Evolutionary conservation across 2,888 invertebrate genomes (phyloP).

Genomic region (Punctoribates punctum): DNA sequence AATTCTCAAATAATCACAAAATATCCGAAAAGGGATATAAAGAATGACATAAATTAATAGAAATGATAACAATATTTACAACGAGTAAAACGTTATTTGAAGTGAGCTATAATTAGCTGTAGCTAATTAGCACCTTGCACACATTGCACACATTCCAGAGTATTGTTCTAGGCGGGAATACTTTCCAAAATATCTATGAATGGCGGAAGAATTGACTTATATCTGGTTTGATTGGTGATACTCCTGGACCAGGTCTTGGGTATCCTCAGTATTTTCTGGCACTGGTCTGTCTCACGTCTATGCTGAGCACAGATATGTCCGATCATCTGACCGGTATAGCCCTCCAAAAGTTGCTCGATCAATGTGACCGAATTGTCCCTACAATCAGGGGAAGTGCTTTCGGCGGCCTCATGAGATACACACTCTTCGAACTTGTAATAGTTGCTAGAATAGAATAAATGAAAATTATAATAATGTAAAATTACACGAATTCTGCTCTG

Average conservation of each 20-base stretch:
- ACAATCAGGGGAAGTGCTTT: conserved; percentile 21
- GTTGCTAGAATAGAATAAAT: conserved; percentile 17
- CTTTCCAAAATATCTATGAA: conserved; percentile 42
- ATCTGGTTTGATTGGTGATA: conserved; percentile 1
- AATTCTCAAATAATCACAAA: no score
- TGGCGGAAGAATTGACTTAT: conserved; percentile 40
- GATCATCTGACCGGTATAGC: conserved; percentile 42
- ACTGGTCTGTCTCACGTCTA: conserved; percentile 36
- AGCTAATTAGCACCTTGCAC: no score
- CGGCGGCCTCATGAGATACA: conserved; percentile 22
- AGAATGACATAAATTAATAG: no score
- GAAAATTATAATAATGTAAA: neutral
- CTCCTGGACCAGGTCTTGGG: conserved; percentile 7
- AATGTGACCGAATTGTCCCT: neutral
- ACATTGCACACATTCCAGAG: neutral
- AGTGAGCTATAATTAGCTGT: no score
- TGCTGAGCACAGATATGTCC: conserved; percentile 28
- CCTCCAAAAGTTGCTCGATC: conserved; percentile 41
- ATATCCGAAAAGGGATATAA: no score
- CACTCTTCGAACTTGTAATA: conserved; percentile 41
- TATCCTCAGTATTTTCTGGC: conserved; percentile 30
- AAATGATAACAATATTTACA: no score
- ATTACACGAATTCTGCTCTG: neutral
- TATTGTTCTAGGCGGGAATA: conserved; percentile 31
- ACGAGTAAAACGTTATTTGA: no score